These are phyloP conservation scores for Spea bombifrons DNA, from an alignment of 2,113 vertebrate genomes.

Conservation along the genomic window DNA sequence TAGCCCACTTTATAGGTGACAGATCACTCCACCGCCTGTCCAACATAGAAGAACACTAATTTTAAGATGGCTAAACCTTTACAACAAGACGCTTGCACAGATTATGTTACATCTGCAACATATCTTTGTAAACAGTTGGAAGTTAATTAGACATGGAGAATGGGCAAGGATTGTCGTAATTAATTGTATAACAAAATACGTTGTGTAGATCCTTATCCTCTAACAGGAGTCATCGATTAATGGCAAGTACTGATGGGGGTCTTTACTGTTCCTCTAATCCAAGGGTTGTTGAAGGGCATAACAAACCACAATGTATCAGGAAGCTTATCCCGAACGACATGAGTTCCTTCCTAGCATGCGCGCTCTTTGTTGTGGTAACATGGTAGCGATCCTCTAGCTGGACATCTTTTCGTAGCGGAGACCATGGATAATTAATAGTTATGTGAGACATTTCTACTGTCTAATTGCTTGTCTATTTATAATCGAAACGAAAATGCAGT, in stretches of 20 bases:
- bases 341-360: neutral
- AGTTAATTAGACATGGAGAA: neutral
- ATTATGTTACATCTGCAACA: too few species aligned
- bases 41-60: too few species aligned
- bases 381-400: slow-evolving; percentile 5
- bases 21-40: too few species aligned
- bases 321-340: neutral
- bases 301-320: neutral
- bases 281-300: neutral
- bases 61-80: too few species aligned
- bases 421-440: slow-evolving; percentile 41
- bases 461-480: slow-evolving; percentile 33
- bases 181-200: neutral
- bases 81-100: too few species aligned
- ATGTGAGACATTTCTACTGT: slow-evolving; percentile 31
- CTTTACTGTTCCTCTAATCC: too few species aligned
- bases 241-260: too few species aligned
- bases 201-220: neutral
- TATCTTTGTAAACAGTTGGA: neutral
- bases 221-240: neutral
- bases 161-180: neutral
- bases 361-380: slow-evolving; percentile 16
- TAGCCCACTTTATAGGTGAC: too few species aligned
- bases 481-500: slow-evolving; percentile 13
- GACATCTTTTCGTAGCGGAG: slow-evolving; percentile 15